Percentiles rank a stretch among this genome's conserved stretches.
Conservation (phyloP, 23 tunicate genomes). For the Phallusia fumigata region DNA sequence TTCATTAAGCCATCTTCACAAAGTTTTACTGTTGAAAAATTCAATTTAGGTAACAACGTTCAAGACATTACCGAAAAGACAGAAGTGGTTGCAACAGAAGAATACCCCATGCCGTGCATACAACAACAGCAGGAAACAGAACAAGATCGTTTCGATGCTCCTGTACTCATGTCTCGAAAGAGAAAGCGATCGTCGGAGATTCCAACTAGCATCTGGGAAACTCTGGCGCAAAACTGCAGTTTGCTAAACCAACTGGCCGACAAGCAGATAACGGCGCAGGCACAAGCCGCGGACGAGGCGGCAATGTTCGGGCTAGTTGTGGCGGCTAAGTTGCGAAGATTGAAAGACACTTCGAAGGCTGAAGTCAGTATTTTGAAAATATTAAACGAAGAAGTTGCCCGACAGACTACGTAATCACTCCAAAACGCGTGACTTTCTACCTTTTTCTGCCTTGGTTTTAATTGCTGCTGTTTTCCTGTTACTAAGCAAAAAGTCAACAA, state of each 20-base stretch:
- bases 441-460: too few species aligned
- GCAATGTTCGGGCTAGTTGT: slow-evolving; percentile 24
- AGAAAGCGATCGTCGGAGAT: not conserved
- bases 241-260: not conserved
- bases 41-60: not conserved
- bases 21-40: not conserved
- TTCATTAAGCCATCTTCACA: not conserved
- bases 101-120: not conserved
- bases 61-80: not conserved
- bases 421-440: too few species aligned
- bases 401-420: not conserved
- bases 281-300: not conserved
- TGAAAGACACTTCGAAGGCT: not conserved
- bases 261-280: not conserved
- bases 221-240: slow-evolving; percentile 2
- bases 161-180: not conserved
- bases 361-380: slow-evolving; percentile 19
- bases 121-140: not conserved
- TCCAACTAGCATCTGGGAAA: not conserved
- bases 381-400: not conserved
- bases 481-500: too few species aligned
- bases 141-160: not conserved
- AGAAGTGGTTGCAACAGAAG: not conserved
- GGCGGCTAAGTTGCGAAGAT: slow-evolving; percentile 25
- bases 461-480: too few species aligned